Conservation (phyloP, 2,797 vertebrate genomes). For the Eulemur rubriventer region DNA sequence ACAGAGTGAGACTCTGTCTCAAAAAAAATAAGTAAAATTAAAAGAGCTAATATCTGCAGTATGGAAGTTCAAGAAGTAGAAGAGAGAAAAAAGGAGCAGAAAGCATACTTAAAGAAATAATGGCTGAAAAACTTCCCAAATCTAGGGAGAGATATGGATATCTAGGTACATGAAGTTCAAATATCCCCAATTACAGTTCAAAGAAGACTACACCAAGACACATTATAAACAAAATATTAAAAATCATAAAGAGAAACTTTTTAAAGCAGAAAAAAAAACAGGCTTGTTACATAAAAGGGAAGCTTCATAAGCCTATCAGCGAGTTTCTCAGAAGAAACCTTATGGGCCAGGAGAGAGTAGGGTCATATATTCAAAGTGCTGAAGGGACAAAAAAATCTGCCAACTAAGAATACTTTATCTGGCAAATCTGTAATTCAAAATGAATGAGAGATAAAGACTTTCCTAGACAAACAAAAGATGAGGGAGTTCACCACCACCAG, state of each 20-base stretch:
- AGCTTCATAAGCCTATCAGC: background rate
- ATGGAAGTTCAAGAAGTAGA: background rate
- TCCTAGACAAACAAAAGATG: background rate
- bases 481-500: background rate
- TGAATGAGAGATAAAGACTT: background rate
- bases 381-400: too few relatives aligned
- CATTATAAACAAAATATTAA: background rate
- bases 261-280: background rate
- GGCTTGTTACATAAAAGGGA: background rate
- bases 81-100: background rate
- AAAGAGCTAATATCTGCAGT: background rate
- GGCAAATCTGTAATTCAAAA: background rate
- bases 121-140: background rate
- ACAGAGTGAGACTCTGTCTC: too few relatives aligned
- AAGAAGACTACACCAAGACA: background rate
- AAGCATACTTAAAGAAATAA: background rate
- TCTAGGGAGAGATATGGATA: background rate
- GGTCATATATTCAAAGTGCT: too few relatives aligned
- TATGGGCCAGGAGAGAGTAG: background rate
- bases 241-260: background rate
- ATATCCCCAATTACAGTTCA: too few relatives aligned
- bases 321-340: background rate
- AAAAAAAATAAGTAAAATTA: too few relatives aligned
- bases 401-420: too few relatives aligned
- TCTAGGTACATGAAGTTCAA: background rate